Base-by-base conservation (phyloP, 2,888 invertebrate species). In the Timandra comae region DNA sequence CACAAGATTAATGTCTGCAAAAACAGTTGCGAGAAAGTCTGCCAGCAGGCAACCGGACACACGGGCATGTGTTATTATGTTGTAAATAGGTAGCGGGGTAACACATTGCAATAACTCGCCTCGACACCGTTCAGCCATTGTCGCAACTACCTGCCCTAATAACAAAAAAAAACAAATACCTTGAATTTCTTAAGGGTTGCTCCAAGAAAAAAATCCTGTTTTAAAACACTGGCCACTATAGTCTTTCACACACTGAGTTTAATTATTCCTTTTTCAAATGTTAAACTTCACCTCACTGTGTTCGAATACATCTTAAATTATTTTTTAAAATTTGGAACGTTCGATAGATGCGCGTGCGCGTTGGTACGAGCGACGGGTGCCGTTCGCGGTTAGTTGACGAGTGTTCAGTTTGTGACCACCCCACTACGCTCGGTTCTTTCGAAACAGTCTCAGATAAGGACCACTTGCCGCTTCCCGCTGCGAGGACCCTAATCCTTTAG, bases 361-460 rank as follows among this genome's bases (percentile, higher is more conserved):
- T 66, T 70, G 59, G 41, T 32, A 30, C 42, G 35, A 33, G 63
- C 75, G 58, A 62, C 67, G 59, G 52, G 43, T 57, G 57, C 56
- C 58, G 53, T 51, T 63, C 70, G 67, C 68, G 66, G 68, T 66
- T 52, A 61, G 64, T 60, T 74, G 64, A 70, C 64, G 56, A 69
- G 64, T 78, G 74, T 46, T 63, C 55, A 44, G 52, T 41, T 45
- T 38, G 50, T 38, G 52, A 42, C 39, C 52, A 63, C 79, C 80
- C 78, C 79, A 76, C 79, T 71, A 70, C 67, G 52, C 45, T 41
- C 40, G 30, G 35, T 38, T 58, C 66, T 72, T 73, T 71, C 56
- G 66, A 67, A 75, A 73, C 67, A 49, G 61, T 58, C 63, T 52
- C 57, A 74, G 81, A 81, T 81, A 80, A 80, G 78, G 77, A 71